Evolutionary conservation across 2,797 vertebrate species (phyloP), one percentile per base, ranked within the genome.

Genomic region (Syngnathus rostellatus): DNA sequence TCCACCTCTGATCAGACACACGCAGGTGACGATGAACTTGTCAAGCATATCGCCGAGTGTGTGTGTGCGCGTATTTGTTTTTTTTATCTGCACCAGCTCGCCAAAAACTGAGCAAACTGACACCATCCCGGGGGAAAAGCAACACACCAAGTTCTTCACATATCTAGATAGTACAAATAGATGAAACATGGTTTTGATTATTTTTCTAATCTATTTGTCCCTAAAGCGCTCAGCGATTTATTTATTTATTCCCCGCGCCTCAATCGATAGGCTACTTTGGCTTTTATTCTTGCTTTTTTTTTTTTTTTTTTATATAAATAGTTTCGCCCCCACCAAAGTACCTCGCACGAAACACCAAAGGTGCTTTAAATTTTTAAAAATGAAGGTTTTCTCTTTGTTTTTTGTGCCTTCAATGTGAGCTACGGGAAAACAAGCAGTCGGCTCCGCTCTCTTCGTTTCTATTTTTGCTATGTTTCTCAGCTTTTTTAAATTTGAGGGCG

Each of bases 11-110:
- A 67, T 74, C 64, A 65, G 43, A 69, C 39, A 70, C 69, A 55
- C 79, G 80, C 78, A 70, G 31, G 39, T 40, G 59, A 57, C n/a
- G 70, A 79, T 72, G 79, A 84, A 82, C 85, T 82, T 89, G 93
- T 94, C 92, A 90, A 89, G 92, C 87, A 85, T 92, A 90, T 94
- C 92, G 92, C 90, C 91, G 93, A 95, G 19, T 17, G 19, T 53
- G 41, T 3, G 10, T 45, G 40, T 54, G 5, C 23, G 1, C 1
- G 0, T 61, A n/a, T n/a, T n/a, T n/a, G n/a, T 7, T 39, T 25
- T 45, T 16, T 84, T 89, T 87, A 86, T 88, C 82, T 86, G 85
- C 87, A 90, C 89, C 90, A 90, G 89, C 86, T 91, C 91, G 88
- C 88, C 90, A 90, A 90, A 91, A 87, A 86, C 85, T 86, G 83